A percentile compares a stretch with the other conserved stretches of the same genome.
Conservation (phyloP, 2,888 invertebrate genomes). For the Diachrysia chrysitis region DNA sequence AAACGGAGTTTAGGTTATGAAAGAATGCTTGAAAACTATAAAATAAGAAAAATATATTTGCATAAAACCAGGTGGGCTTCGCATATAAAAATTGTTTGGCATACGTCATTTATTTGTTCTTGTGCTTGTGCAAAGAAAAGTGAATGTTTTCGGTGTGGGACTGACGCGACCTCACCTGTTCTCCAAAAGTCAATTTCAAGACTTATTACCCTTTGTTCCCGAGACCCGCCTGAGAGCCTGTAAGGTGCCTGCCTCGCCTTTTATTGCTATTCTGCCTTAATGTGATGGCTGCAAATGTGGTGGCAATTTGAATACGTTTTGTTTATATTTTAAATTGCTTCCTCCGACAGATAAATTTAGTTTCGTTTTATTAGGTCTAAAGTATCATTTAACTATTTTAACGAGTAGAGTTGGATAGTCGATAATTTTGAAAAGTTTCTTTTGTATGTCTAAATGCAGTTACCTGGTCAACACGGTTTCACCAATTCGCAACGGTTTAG, state of each 20-base stretch:
- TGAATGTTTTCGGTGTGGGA: slow-evolving; percentile 74
- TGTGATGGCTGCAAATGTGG: slow-evolving; percentile 69
- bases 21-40: slow-evolving; percentile 81
- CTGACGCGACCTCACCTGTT: slow-evolving; percentile 82
- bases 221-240: slow-evolving; percentile 73
- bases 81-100: slow-evolving; percentile 75
- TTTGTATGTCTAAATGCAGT: slow-evolving; percentile 59
- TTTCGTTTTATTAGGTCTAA: slow-evolving; percentile 21
- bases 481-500: slow-evolving; percentile 78
- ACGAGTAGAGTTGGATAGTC: slow-evolving; percentile 21
- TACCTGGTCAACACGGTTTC: slow-evolving; percentile 74
- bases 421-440: slow-evolving; percentile 56
- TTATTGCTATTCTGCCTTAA: slow-evolving; percentile 76
- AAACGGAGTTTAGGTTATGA: slow-evolving; percentile 82
- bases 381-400: slow-evolving; percentile 24
- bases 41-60: slow-evolving; percentile 75
- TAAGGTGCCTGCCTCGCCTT: slow-evolving; percentile 68
- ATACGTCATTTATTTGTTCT: slow-evolving; percentile 77
- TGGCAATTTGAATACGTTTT: slow-evolving; percentile 67
- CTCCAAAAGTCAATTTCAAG: slow-evolving; percentile 80
- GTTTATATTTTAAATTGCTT: slow-evolving; percentile 55
- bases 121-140: slow-evolving; percentile 76
- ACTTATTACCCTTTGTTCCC: slow-evolving; percentile 85
- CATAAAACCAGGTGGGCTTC: slow-evolving; percentile 81
- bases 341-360: slow-evolving; percentile 31